Base-by-base conservation (phyloP, 1,140 invertebrate genomes). In the Zaprionus inermis region DNA sequence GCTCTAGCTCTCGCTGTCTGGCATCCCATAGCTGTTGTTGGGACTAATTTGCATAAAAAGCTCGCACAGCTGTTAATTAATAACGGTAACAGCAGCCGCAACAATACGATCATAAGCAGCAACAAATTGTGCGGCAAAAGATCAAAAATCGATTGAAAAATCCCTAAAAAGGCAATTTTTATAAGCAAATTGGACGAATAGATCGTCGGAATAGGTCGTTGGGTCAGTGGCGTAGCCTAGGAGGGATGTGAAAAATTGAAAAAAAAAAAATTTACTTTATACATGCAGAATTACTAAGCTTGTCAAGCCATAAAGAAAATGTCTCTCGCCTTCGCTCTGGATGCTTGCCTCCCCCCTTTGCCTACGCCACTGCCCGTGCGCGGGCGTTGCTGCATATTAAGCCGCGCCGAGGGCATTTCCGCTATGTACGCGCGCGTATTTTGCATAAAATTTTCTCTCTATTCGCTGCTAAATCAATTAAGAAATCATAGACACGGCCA, bases 31-130 rank as follows among this genome's bases (percentile, higher is more conserved):
- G 38, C 38, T 41, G 38, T 16, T 41, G n/a, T 41, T 7, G 38
- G 6, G 5, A 2, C n/a, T 41, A 16, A 89, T 88, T 89, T 88
- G 77, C 84, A 88, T 89, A 88, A 78, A 80, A 88, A 75, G 80
- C 83, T 77, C 84, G 80, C 84, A 80, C 83, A 89, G 83, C 84
- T 88, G 83, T 89, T 88, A 83, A 88, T 89, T 89, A 88, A 83
- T 89, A 88, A 89, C 83, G 83, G 72, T 88, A 88, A 80, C 76
- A 73, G 7, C 36, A 58, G 34, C 30, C 16, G 28, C 24, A 51
- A 22, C 58, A 34, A 67, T 30, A 58, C 57, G 18, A 64, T 55
- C 16, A 52, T n/a, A 3, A 41, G 0, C 55, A 34, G 54, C 41
- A 60, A 44, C 20, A 72, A 61, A 11, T 22, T 58, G 28, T 58